phyloP scores from a whole-genome alignment of 2,888 invertebrate species.

The Celastrina argiolus region DNA sequence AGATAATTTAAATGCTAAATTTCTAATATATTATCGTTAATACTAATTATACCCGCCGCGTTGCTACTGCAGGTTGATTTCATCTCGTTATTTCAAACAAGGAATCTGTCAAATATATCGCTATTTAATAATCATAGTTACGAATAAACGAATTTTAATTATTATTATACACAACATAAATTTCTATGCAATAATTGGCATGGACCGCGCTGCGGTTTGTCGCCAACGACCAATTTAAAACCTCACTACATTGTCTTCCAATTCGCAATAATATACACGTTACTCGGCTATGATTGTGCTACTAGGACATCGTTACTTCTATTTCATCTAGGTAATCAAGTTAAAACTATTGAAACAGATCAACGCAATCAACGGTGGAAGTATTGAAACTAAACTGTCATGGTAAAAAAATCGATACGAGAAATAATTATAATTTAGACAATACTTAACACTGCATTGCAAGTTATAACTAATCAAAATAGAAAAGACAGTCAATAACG shows the following conservation, averaged over 20 bases:
- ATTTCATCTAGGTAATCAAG: neutral
- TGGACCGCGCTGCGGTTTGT: constrained; percentile 34
- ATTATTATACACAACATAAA: constrained; percentile 1
- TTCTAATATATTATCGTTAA: neutral
- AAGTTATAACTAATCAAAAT: neutral
- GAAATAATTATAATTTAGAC: neutral
- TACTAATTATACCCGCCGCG: neutral
- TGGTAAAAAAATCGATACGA: neutral
- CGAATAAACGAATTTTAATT: neutral
- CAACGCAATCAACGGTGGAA: neutral
- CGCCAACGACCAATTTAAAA: constrained; percentile 36
- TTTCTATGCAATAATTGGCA: constrained; percentile 37
- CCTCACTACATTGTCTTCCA: constrained; percentile 76
- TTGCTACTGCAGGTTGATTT: neutral
- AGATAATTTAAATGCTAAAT: neutral
- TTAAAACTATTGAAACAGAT: neutral
- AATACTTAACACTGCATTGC: neutral
- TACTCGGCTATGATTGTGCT: constrained; percentile 52
- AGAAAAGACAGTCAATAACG: neutral
- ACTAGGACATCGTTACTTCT: constrained; percentile 3
- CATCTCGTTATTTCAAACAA: neutral
- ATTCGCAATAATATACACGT: constrained; percentile 56
- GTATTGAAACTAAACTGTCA: no score
- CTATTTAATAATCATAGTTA: neutral
- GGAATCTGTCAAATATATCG: neutral